A percentile compares a stretch with the other conserved stretches of the same genome.
These are phyloP conservation scores for Neotoma lepida DNA, from an alignment of 2,113 vertebrate genomes.

Conservation along the genomic window DNA sequence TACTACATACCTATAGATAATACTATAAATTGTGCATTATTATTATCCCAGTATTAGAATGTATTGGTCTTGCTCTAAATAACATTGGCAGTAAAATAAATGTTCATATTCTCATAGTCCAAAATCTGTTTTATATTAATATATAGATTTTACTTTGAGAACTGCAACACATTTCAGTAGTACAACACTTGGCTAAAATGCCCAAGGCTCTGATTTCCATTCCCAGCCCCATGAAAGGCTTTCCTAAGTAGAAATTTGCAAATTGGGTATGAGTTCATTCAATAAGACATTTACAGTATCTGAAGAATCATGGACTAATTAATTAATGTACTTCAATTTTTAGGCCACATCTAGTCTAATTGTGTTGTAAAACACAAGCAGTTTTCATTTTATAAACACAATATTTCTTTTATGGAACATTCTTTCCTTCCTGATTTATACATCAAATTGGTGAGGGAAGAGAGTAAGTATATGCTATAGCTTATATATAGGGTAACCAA, in stretches of 20 bases:
- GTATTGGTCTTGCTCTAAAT: slow-evolving; percentile 30
- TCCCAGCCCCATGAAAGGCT: neutral
- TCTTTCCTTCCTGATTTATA: slow-evolving; percentile 60
- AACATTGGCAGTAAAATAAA: neutral
- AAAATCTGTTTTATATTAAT: slow-evolving; percentile 42
- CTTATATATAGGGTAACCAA: slow-evolving; percentile 24
- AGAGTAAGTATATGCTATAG: slow-evolving; percentile 6
- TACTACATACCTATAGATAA: slow-evolving; percentile 37
- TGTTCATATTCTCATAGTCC: neutral
- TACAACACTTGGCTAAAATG: neutral
- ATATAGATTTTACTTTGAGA: slow-evolving; percentile 11
- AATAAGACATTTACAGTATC: neutral
- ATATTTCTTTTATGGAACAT: neutral
- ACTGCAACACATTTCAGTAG: too few relatives aligned
- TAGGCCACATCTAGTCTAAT: slow-evolving; percentile 15
- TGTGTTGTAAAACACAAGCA: slow-evolving; percentile 29
- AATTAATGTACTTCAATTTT: slow-evolving; percentile 48
- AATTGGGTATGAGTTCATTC: neutral
- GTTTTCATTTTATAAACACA: slow-evolving; percentile 23
- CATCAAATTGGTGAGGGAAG: slow-evolving; percentile 22
- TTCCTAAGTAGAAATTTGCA: slow-evolving; percentile 31
- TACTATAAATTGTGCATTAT: neutral
- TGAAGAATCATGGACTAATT: slow-evolving; percentile 57
- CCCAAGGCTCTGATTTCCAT: neutral
- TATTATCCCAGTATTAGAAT: slow-evolving; percentile 5